Percentiles rank a stretch among this genome's conserved stretches.
These are phyloP conservation scores for Eidolon dupreanum DNA, from an alignment of 2,797 vertebrate genomes.

Conservation along the genomic window DNA sequence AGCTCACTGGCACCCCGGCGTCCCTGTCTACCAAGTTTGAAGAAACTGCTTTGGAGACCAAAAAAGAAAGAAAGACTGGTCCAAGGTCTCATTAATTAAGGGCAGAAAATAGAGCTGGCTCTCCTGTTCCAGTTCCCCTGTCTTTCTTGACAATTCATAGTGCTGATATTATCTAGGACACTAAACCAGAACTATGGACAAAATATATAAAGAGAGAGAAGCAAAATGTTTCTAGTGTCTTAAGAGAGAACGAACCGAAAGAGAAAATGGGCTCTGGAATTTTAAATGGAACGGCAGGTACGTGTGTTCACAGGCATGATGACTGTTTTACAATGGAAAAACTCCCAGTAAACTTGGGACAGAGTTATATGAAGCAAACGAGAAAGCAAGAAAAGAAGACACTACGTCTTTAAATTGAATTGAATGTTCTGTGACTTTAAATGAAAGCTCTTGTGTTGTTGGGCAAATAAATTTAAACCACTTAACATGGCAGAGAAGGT, in stretches of 20 bases:
- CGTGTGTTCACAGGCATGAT: accelerated
- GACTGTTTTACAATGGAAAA: not conserved
- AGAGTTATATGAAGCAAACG: not conserved
- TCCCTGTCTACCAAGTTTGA: not conserved
- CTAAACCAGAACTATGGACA: not conserved
- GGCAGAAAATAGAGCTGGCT: not conserved
- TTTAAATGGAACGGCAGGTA: conserved; percentile 22
- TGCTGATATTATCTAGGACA: not conserved
- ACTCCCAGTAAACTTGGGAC: not conserved
- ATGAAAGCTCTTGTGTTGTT: conserved; percentile 90
- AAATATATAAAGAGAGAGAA: not conserved
- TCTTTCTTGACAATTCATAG: not conserved
- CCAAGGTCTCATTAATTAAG: not conserved
- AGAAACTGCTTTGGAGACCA: not conserved
- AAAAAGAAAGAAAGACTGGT: not conserved
- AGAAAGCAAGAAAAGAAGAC: conserved; percentile 63
- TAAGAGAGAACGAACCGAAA: not conserved
- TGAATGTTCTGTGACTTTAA: conserved; percentile 91
- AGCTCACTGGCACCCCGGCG: not conserved
- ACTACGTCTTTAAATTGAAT: conserved; percentile 85
- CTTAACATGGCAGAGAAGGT: conserved; percentile 93
- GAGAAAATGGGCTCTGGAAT: not conserved
- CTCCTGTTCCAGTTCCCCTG: not conserved
- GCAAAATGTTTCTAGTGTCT: not conserved
- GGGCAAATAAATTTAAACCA: conserved; percentile 94